These are phyloP conservation scores for Metopolophium dirhodum DNA, from an alignment of 1,140 invertebrate genomes.

Conservation along the genomic window DNA sequence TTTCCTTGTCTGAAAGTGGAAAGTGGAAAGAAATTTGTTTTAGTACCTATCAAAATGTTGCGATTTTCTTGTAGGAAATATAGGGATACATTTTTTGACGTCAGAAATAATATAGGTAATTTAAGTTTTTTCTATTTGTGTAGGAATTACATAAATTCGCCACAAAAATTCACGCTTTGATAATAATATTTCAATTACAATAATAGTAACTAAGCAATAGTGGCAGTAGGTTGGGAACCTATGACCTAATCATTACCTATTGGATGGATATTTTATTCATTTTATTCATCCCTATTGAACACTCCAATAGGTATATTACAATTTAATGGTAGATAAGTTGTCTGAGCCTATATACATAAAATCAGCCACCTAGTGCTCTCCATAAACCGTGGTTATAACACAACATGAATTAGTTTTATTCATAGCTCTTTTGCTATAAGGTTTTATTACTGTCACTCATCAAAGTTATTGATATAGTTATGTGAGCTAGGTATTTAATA, in stretches of 20 bases:
- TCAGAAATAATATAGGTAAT: neutral
- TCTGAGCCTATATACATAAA: neutral
- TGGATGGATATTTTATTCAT: too few relatives aligned
- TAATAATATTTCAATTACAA: neutral
- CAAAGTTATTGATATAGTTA: neutral
- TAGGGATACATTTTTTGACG: too few relatives aligned
- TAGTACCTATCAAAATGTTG: too few relatives aligned
- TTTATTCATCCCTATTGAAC: neutral
- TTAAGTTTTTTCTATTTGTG: neutral
- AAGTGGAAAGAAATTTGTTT: too few relatives aligned
- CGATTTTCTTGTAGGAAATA: too few relatives aligned
- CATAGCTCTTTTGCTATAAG: neutral
- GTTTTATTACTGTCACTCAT: neutral
- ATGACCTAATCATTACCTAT: neutral
- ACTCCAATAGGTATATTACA: neutral
- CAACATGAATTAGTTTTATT: conserved; percentile 16
- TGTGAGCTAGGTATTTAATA: neutral
- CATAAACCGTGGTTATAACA: neutral
- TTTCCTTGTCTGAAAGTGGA: too few relatives aligned
- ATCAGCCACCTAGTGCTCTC: neutral
- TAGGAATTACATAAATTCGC: neutral
- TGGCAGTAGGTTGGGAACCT: neutral
- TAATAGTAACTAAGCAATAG: neutral
- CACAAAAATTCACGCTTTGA: neutral
- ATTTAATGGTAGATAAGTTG: neutral